Base-by-base conservation (phyloP, 2,888 invertebrate genomes). In the Scaptomyza parva region DNA sequence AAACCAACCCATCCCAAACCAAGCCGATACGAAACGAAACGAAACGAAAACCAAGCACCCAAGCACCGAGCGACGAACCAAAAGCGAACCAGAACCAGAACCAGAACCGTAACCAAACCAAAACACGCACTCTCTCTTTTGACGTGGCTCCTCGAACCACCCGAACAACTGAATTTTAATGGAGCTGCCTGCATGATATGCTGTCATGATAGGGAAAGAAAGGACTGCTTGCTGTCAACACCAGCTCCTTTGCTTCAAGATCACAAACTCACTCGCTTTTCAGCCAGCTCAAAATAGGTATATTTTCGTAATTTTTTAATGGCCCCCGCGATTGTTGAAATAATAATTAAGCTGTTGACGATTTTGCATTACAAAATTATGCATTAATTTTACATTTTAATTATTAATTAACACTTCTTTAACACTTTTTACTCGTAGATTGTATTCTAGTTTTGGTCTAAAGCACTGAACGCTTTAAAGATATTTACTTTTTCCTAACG, bases 51-150 rank as follows among this genome's bases (percentile, higher is more conserved):
- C 47, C n/a, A 26, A 45, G 47, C 30, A n/a, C 39, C 35, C 50
- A 39, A 53, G 22, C 44, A 12, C 12, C 12, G 12, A 22, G 17
- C 14, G 18, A 33, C n/a, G 9, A 30, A n/a, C 64, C 37, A 52
- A 30, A 35, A 30, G 33, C 47, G 39, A 41, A 52, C 59, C 55
- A 74, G 39, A 39, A 59, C 59, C 55, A 74, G 39, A 41, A 52
- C 59, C 55, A 74, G 39, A 39, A 59, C 59, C 55, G 78, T 78
- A 78, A 47, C 61, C 78, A 43, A 78, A 47, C 61, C 78, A 43
- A 73, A 78, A 73, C 73, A 73, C 73, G 73, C 73, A 78, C 73
- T 55, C 73, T 63, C 73, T 55, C 73, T 63, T 45, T 30, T 30
- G 51, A 52, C 47, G 40, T 53, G 77, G 35, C 72, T 61, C 45